Evolutionary conservation across 2,113 vertebrate genomes (phyloP).

Genomic region (Phocoena sinus): DNA sequence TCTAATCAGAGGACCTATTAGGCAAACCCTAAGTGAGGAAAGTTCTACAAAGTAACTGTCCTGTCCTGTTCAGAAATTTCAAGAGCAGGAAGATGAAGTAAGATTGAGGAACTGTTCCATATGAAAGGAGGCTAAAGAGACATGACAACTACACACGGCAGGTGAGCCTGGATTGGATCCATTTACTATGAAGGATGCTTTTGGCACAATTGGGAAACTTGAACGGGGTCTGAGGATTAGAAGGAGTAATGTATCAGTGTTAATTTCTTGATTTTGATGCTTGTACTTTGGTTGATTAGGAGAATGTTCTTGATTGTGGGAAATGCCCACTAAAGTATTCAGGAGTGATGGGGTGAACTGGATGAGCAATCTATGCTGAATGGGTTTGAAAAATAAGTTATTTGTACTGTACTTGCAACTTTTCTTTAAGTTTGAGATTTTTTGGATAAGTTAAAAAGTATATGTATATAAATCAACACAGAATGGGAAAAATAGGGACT

Average conservation of each 20-base stretch:
- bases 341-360: background rate
- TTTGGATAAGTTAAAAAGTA: too few species aligned
- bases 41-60: background rate
- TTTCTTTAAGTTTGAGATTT: too few species aligned
- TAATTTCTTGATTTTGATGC: background rate
- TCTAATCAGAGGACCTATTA: background rate
- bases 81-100: background rate
- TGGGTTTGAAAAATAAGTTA: background rate
- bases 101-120: background rate
- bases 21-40: background rate
- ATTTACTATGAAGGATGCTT: too few species aligned
- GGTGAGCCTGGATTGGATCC: background rate
- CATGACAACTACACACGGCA: background rate
- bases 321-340: background rate
- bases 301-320: background rate
- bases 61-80: background rate
- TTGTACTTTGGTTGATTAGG: background rate
- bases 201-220: background rate
- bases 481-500: too few species aligned
- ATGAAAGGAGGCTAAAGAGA: background rate
- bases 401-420: too few species aligned
- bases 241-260: background rate
- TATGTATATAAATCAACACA: too few species aligned
- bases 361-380: background rate
- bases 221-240: background rate